A percentile compares a stretch with the other conserved stretches of the same genome.
These are phyloP conservation scores for Gryon sp. DNA, from an alignment of 1,140 invertebrate species.

Conservation along the genomic window DNA sequence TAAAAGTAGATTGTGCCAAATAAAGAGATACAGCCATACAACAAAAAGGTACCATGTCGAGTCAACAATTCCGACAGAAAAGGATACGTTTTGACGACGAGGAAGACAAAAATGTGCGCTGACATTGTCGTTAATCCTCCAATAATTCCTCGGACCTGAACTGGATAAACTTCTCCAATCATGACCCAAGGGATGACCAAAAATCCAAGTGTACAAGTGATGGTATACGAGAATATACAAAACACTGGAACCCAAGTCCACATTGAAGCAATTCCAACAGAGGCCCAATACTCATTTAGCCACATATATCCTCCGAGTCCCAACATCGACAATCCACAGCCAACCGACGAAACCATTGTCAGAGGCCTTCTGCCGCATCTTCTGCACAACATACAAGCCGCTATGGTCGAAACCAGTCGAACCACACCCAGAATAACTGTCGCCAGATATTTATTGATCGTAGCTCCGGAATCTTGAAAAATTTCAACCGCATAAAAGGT, in stretches of 20 bases:
- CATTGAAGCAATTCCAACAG: constrained; percentile 63
- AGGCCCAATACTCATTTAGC: constrained; percentile 78
- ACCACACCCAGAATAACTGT: constrained; percentile 86
- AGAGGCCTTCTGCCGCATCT: constrained; percentile 83
- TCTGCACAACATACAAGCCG: constrained; percentile 82
- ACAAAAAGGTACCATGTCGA: constrained; percentile 82
- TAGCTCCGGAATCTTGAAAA: constrained; percentile 83
- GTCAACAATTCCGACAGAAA: constrained; percentile 79
- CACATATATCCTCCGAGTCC: constrained; percentile 82
- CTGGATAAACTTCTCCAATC: constrained; percentile 86
- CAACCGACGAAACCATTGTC: constrained; percentile 84
- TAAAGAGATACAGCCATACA: constrained; percentile 83
- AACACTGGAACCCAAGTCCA: constrained; percentile 83
- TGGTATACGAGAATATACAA: constrained; percentile 83
- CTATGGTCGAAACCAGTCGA: constrained; percentile 82
- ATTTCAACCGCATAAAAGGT: constrained; percentile 90
- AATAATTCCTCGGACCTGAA: constrained; percentile 83
- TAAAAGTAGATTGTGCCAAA: constrained; percentile 82
- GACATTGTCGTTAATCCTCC: constrained; percentile 84
- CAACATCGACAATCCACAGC: constrained; percentile 84
- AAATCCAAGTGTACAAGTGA: constrained; percentile 84
- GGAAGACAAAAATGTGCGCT: constrained; percentile 83
- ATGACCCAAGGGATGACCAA: constrained; percentile 87
- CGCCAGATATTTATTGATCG: constrained; percentile 82
- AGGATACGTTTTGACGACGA: constrained; percentile 85